Evolutionary conservation across 2,888 invertebrate genomes (phyloP), one percentile per base, ranked within the genome.

Genomic region (Plutella xylostella): DNA sequence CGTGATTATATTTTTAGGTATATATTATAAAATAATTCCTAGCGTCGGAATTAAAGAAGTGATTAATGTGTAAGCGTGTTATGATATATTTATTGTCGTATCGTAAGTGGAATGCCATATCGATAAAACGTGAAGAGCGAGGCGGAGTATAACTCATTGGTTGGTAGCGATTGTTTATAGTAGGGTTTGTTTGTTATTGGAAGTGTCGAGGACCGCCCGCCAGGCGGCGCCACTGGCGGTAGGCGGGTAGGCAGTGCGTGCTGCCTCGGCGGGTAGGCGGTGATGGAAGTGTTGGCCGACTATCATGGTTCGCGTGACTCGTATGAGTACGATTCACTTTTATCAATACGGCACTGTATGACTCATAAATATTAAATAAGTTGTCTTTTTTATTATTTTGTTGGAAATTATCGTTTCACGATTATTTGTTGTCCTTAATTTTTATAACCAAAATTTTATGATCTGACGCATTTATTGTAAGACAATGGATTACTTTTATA

Each of bases 391-490:
- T 58, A 61, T 74, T 83, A 61, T 74, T 83, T 80, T 83, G 80
- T 82, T 82, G 57, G 68, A 82, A 75, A 77, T 82, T 80, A 78
- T 80, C 74, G 77, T 82, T 83, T 82, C 76, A 68, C 65, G 68
- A 49, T 51, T 77, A 80, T 80, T 83, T 82, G 83, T 83, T 82
- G 77, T 71, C 75, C 73, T 61, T 79, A 72, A 78, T 78, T 79
- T 78, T 74, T 77, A 74, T 72, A 73, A 71, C 75, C 82, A 74
- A 83, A 83, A 83, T 80, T 83, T 72, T 80, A 80, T 82, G 79
- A 83, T 83, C 84, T 83, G 83, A 83, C 83, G 84, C 83, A 83
- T 83, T 83, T 83, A 83, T 83, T 83, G 83, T 83, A 82, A 82
- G 83, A 83, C 80, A 82, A 83, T 75, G 72, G 74, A 78, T 83